Conservation (phyloP, 2,113 vertebrate genomes). For the Boulengerochromis microlepis region DNA sequence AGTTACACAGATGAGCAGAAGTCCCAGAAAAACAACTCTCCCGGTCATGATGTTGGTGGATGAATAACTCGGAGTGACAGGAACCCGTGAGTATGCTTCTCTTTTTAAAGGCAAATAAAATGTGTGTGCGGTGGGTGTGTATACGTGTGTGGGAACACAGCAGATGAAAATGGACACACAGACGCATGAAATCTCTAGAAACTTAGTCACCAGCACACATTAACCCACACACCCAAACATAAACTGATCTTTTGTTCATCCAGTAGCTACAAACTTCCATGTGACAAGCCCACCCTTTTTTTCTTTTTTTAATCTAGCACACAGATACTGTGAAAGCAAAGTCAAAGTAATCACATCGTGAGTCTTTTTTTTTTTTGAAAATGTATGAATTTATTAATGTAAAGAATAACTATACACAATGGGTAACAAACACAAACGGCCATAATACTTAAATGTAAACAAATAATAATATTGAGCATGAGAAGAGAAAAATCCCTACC, state of each 20-base stretch:
- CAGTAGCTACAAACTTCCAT: background rate
- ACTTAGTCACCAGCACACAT: background rate
- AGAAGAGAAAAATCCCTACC: slow-evolving; percentile 73
- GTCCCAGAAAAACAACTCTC: slow-evolving; percentile 41
- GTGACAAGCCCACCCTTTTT: background rate
- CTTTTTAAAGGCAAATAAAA: background rate
- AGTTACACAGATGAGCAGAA: slow-evolving; percentile 44
- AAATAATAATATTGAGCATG: slow-evolving; percentile 66
- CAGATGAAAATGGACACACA: slow-evolving; percentile 28
- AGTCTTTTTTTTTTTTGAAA: slow-evolving; percentile 14
- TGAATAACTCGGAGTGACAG: slow-evolving; percentile 16
- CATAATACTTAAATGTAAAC: slow-evolving; percentile 79
- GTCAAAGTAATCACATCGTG: background rate
- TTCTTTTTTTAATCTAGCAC: background rate
- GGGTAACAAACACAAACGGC: slow-evolving; percentile 69
- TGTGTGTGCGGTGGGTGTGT: background rate
- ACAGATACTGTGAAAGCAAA: background rate
- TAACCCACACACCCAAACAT: background rate
- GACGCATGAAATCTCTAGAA: slow-evolving; percentile 15
- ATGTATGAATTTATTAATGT: slow-evolving; percentile 55
- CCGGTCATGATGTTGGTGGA: slow-evolving; percentile 36
- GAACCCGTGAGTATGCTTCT: background rate
- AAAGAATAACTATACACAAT: slow-evolving; percentile 65
- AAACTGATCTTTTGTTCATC: background rate
- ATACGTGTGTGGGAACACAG: slow-evolving; percentile 11